A percentile compares a stretch with the other conserved stretches of the same genome.
phyloP scores from a whole-genome alignment of 2,113 vertebrate genomes.

The Epinephelus cyanopodus region DNA sequence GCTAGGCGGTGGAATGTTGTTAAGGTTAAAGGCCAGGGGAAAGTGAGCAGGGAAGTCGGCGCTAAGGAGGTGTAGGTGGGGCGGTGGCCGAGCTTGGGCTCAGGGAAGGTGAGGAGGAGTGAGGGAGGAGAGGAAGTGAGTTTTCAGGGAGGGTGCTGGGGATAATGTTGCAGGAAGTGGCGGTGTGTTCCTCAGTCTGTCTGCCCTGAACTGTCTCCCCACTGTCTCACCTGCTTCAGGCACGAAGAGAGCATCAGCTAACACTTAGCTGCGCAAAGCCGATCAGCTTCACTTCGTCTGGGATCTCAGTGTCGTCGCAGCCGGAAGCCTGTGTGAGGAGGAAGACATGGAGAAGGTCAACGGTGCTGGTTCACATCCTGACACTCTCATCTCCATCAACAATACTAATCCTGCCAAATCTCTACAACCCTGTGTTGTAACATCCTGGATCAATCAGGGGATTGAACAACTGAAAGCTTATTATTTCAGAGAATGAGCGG shows the following conservation, averaged over 20 bases:
- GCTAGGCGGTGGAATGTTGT: constrained; percentile 77
- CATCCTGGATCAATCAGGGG: neutral
- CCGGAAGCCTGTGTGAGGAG: constrained; percentile 89
- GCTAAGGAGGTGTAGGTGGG: constrained; percentile 41
- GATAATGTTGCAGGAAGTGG: constrained; percentile 48
- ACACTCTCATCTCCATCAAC: constrained; percentile 6
- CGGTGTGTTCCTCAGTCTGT: constrained; percentile 79
- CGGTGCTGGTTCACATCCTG: neutral
- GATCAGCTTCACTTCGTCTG: constrained; percentile 98
- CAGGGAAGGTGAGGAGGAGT: constrained; percentile 52
- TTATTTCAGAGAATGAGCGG: neutral
- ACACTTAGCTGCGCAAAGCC: constrained; percentile 98
- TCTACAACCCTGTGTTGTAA: neutral
- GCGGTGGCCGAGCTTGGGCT: constrained; percentile 38
- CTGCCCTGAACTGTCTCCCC: constrained; percentile 86
- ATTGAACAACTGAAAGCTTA: neutral
- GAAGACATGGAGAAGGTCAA: constrained; percentile 14
- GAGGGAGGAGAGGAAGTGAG: constrained; percentile 66
- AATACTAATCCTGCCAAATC: constrained; percentile 27
- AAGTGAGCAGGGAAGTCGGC: constrained; percentile 52
- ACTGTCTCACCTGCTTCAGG: constrained; percentile 80
- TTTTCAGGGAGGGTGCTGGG: constrained; percentile 58
- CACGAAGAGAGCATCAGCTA: constrained; percentile 89
- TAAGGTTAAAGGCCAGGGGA: constrained; percentile 53
- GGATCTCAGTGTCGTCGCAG: constrained; percentile 94